Percentiles rank a stretch among this genome's conserved stretches.
Evolutionary conservation across 2,797 vertebrate species (phyloP).

Genomic region (Tapera naevia): DNA sequence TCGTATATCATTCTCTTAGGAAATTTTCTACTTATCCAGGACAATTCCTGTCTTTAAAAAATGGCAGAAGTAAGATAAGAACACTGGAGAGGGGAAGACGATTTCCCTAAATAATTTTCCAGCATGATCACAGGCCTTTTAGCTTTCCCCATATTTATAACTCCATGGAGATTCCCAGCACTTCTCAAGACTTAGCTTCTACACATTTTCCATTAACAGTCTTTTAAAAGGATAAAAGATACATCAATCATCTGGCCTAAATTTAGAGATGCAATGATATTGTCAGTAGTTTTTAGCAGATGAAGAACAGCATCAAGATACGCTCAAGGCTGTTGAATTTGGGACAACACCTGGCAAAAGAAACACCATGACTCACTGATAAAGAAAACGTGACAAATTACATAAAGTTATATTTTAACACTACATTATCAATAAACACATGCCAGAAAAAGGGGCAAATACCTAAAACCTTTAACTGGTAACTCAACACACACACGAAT

Average conservation of each 20-base stretch:
- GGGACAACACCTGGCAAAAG: not conserved
- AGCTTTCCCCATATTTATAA: not conserved
- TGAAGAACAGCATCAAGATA: not conserved
- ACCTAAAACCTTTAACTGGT: not conserved
- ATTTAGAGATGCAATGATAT: not conserved
- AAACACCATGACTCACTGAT: not conserved
- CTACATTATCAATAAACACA: not conserved
- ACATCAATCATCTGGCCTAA: not conserved
- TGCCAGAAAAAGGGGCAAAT: not conserved
- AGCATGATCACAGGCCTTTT: not conserved
- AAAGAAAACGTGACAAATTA: not conserved
- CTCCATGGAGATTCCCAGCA: not conserved
- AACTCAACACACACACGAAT: not conserved
- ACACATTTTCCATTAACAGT: not conserved
- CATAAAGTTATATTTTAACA: not conserved
- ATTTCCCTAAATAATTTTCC: not conserved
- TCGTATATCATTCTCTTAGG: not conserved
- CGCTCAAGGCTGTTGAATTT: not conserved
- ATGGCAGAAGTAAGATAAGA: not conserved
- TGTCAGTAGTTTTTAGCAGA: not conserved
- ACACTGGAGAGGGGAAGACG: not conserved
- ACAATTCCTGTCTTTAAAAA: not conserved
- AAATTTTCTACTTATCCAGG: not conserved
- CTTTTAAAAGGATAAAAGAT: not conserved
- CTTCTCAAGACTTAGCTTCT: not conserved